Evolutionary conservation across 2,888 invertebrate genomes (phyloP), one percentile per base, ranked within the genome.

Genomic region (Heliothis peltigera): DNA sequence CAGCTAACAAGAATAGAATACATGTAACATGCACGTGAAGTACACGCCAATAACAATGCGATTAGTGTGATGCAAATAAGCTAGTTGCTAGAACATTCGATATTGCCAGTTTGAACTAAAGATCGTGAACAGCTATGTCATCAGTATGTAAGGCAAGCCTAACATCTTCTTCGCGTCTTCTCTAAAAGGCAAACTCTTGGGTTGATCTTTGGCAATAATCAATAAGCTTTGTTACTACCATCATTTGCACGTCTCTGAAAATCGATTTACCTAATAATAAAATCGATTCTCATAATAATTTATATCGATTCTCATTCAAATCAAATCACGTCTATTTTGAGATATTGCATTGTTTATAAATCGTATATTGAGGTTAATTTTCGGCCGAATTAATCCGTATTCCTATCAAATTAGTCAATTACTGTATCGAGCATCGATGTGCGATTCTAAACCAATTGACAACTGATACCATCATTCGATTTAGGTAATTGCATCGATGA

Each of bases 401-500:
- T 28, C 64, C 55, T 28, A 71, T 72, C 72, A 76, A 71, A 76
- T 76, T 59, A 53, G 71, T 64, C 55, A 76, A 58, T 72, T 59
- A 72, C 47, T 49, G 44, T 39, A 64, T 17, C 48, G 21, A 64
- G n/a, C 35, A 64, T 64, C 46, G 77, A 59, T 64, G 64, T 71
- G 48, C 58, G 19, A 53, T 71, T 71, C 55, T 76, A 59, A 49
- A 46, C 59, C 64, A 59, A 71, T 59, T 75, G 76, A 64, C 64
- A 72, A 76, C 46, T 63, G 76, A 76, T 64, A 64, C 55, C 64
- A 59, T 59, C 64, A 76, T 76, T 59, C 55, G 72, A 70, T 72
- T 72, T 71, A 3, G 55, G 52, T 71, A 59, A 71, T 57, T 64
- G 65, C 58, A 59, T 35, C 35, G 48, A 59, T 70, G 35, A 53